Evolutionary conservation across 2,113 vertebrate genomes (phyloP).

Genomic region (Laticauda colubrina): DNA sequence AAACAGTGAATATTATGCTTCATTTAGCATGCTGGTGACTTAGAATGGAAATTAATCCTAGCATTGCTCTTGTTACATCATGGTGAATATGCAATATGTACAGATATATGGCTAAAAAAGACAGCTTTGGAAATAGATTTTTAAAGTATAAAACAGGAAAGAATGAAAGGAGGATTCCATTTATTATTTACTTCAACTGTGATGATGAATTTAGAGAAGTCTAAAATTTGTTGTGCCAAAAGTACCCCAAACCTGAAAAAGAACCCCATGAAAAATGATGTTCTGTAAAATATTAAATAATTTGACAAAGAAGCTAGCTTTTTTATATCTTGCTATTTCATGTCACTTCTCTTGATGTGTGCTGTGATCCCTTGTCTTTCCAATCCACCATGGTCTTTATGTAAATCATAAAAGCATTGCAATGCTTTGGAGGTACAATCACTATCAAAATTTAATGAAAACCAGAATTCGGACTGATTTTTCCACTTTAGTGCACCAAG

Average conservation of each 20-base stretch:
- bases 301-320: not conserved
- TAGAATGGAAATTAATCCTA: not conserved
- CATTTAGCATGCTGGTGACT: not conserved
- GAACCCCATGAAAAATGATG: not conserved
- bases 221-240: not conserved
- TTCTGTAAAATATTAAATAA: not conserved
- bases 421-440: not conserved
- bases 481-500: not conserved
- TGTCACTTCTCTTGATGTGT: not conserved
- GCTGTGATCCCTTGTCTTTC: not conserved
- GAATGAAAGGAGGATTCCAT: not conserved
- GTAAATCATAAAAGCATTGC: not conserved
- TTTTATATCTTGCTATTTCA: not conserved
- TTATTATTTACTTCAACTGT: not conserved
- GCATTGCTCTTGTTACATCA: not conserved
- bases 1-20: not conserved
- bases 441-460: not conserved
- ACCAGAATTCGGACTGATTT: not conserved
- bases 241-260: not conserved
- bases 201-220: not conserved
- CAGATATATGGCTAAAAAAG: not conserved
- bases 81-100: not conserved
- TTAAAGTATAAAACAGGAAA: not conserved
- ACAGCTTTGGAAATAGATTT: not conserved
- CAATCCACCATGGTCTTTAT: not conserved